These are phyloP conservation scores for Saguinus midas DNA, from an alignment of 2,113 vertebrate species.

Conservation along the genomic window DNA sequence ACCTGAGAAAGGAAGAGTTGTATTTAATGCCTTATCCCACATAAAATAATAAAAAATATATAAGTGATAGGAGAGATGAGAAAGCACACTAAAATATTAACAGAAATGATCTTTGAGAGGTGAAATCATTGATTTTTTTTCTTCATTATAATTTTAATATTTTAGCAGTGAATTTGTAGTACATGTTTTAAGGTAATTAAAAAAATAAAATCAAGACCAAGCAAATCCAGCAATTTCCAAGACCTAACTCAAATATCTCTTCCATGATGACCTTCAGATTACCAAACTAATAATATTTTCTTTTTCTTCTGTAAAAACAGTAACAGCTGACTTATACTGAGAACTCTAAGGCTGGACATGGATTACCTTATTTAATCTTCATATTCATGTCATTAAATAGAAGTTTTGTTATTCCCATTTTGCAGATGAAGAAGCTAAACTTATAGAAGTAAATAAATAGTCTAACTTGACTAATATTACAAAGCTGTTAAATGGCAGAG, in stretches of 20 bases:
- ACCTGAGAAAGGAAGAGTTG: not conserved
- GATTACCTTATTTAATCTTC: not conserved
- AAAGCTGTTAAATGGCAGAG: not conserved
- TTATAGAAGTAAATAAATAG: not conserved
- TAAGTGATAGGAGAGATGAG: not conserved
- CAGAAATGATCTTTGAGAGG: not conserved
- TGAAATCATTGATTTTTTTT: not conserved
- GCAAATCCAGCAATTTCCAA: not conserved
- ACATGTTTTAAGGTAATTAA: not conserved
- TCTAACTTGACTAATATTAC: not conserved
- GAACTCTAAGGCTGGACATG: no score
- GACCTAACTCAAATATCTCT: not conserved
- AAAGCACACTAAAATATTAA: not conserved
- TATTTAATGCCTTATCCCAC: not conserved
- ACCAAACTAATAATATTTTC: not conserved
- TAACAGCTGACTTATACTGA: not conserved
- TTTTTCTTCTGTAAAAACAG: not conserved
- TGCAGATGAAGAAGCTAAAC: not conserved
- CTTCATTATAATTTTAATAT: not conserved
- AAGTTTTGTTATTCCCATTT: not conserved
- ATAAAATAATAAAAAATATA: not conserved
- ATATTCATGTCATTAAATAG: not conserved
- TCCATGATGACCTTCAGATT: not conserved
- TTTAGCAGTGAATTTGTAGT: not conserved
- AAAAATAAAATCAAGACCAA: not conserved